These are phyloP conservation scores for Meiosimyza decipiens DNA, from an alignment of 2,888 invertebrate species.

Conservation along the genomic window DNA sequence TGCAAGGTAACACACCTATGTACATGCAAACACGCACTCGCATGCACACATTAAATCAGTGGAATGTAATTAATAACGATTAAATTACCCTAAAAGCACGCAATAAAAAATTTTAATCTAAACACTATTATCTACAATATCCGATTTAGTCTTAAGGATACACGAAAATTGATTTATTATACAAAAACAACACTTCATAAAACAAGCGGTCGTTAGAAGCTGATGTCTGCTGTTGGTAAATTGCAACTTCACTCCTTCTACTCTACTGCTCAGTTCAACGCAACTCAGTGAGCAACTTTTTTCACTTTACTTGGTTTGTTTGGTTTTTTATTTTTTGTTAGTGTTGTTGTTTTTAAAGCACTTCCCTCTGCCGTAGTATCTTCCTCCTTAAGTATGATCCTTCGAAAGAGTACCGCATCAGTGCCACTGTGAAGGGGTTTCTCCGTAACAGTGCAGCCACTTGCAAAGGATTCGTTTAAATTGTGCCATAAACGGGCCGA, in stretches of 20 bases:
- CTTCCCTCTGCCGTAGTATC: slow-evolving; percentile 26
- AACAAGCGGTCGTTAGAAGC: not conserved
- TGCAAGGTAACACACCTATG: too few relatives aligned
- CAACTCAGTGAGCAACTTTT: not conserved
- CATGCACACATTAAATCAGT: too few relatives aligned
- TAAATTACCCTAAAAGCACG: too few relatives aligned
- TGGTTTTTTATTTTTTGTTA: slow-evolving; percentile 27
- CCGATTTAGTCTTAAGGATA: too few relatives aligned
- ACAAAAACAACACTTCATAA: too few relatives aligned
- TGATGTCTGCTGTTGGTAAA: not conserved
- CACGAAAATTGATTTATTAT: too few relatives aligned
- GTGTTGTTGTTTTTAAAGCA: slow-evolving; percentile 42
- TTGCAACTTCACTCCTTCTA: not conserved
- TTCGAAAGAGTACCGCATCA: slow-evolving; percentile 60
- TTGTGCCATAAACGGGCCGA: slow-evolving; percentile 69
- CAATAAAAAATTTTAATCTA: too few relatives aligned
- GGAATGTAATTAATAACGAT: too few relatives aligned
- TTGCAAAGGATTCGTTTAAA: slow-evolving; percentile 58
- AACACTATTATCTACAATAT: too few relatives aligned
- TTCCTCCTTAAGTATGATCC: slow-evolving; percentile 55
- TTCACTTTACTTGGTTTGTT: not conserved
- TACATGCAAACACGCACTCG: too few relatives aligned
- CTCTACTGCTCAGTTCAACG: not conserved
- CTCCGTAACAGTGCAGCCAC: slow-evolving; percentile 3
- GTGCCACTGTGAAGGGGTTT: slow-evolving; percentile 37